A percentile compares a stretch with the other conserved stretches of the same genome.
phyloP scores from a whole-genome alignment of 2,797 vertebrate species.

The Megalops cyprinoides region DNA sequence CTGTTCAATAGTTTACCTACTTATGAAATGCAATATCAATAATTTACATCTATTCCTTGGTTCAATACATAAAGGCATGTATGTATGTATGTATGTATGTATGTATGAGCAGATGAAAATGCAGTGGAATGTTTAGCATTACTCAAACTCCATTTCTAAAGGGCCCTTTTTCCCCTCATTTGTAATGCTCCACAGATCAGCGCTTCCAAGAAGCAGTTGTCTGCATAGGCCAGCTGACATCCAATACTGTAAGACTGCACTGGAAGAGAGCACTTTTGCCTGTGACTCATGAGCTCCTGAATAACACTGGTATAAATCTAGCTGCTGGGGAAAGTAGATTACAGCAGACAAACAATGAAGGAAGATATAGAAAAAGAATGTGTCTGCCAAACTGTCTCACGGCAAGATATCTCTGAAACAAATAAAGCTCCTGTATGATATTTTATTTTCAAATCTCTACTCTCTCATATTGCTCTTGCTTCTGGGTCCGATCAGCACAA shows the following conservation, averaged over 20 bases:
- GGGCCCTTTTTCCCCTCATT: neutral
- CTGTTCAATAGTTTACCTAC: too few relatives aligned
- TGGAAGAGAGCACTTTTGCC: conserved; percentile 8
- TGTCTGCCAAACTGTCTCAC: neutral
- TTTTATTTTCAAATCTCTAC: neutral
- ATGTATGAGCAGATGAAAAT: neutral
- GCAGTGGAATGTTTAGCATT: conserved; percentile 3
- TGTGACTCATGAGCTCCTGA: conserved; percentile 7
- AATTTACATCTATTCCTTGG: neutral
- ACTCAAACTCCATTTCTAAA: conserved; percentile 21
- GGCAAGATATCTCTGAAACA: conserved; percentile 7
- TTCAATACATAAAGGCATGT: neutral
- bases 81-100: neutral
- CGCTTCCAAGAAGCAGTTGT: neutral
- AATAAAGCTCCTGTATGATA: conserved; percentile 15
- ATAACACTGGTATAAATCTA: conserved; percentile 4
- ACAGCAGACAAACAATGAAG: neutral
- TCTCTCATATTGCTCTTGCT: neutral
- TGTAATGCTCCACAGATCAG: conserved; percentile 15
- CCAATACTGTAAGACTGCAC: neutral
- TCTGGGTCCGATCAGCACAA: neutral
- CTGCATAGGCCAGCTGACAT: neutral
- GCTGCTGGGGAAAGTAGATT: conserved; percentile 11
- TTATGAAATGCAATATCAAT: too few relatives aligned
- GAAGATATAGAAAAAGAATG: conserved; percentile 19